Base-by-base conservation (phyloP, 2,113 vertebrate genomes). In the Odocoileus virginianus region DNA sequence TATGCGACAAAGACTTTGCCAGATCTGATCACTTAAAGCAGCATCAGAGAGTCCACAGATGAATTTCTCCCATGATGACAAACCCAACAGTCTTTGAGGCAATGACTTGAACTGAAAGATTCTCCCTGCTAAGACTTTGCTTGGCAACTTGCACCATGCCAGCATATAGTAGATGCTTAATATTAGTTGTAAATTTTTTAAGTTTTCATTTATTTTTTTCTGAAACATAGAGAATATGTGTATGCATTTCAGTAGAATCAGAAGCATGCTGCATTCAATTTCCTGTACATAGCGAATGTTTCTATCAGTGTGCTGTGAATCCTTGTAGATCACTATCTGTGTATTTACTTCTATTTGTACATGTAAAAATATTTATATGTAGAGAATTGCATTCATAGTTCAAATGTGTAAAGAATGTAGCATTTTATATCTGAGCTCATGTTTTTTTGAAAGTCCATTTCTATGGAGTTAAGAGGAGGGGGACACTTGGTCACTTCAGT, bases 11-110 rank as follows among this genome's bases (percentile, higher is more conserved):
- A 87, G 28, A 2, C 52, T 97, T 95, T 86, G 40, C 91, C 27
- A 30, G 97, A 84, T 55, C 88, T 1, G 96, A 98, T 92, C 95
- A 97, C 88, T 71, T 97, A 19, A 95, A 30, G 67, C 45, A 58
- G 58, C 97, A 97, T 45, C 15, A 58, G 1, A 98, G 10, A 83
- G 1, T 54, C n/a, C 98, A 98, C 25, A 47, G 11, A 54, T n/a
- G 15, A 74, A n/a, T 71, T 54, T 28, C 2, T 7, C 8, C 43
- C 8, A 8, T 21, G 50, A 78, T 9, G 12, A 14, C 0, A 9
- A 52, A 52, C 21, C 15, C 13, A 15, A 27, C 54, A 54, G 33
- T 12, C 52, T 28, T 25, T 25, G 15, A 95, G 36, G 40, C 89
- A 60, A 40, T 27, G 4, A 55, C 21, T 8, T 45, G 6, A 64